A percentile compares a stretch with the other conserved stretches of the same genome.
phyloP scores from a whole-genome alignment of 2,113 vertebrate genomes.

The Caloenas nicobarica region DNA sequence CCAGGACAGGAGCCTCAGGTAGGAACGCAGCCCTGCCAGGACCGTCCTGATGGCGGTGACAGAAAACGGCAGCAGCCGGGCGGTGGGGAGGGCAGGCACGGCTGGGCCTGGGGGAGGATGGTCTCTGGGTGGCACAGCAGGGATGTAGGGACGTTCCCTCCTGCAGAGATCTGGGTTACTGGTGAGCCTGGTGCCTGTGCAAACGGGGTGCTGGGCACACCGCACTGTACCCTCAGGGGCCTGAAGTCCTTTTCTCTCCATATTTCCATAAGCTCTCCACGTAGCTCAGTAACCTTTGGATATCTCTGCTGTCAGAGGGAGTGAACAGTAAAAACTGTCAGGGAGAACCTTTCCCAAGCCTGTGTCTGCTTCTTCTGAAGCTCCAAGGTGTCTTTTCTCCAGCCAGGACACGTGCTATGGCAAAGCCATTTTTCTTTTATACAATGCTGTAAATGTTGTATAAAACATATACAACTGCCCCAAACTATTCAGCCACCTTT shows the following conservation, averaged over 20 bases:
- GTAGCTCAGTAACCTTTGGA: background rate
- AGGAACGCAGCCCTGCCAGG: background rate
- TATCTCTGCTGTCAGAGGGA: background rate
- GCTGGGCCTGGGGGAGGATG: fast-evolving
- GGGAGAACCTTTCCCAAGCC: background rate
- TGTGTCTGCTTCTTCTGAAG: background rate
- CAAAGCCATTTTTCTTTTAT: background rate
- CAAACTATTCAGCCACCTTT: background rate
- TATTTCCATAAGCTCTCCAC: background rate
- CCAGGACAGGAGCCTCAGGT: constrained; percentile 81
- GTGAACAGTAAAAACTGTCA: background rate
- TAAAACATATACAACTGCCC: background rate
- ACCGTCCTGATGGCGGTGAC: background rate
- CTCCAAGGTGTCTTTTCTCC: background rate
- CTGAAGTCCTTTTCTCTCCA: background rate
- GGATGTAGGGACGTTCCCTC: fast-evolving
- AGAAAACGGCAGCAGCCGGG: background rate
- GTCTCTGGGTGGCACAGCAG: background rate
- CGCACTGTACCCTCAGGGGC: background rate
- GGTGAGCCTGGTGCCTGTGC: background rate
- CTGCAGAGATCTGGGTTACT: background rate
- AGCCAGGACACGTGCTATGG: background rate
- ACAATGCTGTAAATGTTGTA: fast-evolving
- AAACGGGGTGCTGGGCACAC: background rate
- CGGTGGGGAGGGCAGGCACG: background rate